Evolutionary conservation across 2,113 vertebrate species (phyloP).

Genomic region (Bujurquina vittata): DNA sequence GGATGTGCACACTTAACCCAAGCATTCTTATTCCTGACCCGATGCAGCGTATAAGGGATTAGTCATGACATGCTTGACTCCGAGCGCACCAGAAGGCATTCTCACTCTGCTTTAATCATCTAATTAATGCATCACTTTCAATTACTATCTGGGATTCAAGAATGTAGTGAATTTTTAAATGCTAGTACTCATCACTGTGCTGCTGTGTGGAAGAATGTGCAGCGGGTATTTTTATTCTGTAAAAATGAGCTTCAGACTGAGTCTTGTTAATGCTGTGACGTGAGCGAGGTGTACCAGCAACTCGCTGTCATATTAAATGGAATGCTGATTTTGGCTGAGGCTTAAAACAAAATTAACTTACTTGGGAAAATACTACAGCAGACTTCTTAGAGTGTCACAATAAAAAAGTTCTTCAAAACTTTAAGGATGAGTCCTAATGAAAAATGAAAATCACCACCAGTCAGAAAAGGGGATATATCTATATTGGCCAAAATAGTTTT

Average conservation of each 20-base stretch:
- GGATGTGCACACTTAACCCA: not conserved
- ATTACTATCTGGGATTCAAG: not conserved
- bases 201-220: not conserved
- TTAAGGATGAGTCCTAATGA: no score
- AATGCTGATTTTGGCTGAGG: not conserved
- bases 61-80: conserved; percentile 11
- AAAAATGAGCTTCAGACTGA: not conserved
- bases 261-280: not conserved
- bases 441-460: no score
- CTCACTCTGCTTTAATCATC: conserved; percentile 12
- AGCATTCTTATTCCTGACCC: not conserved
- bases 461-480: no score
- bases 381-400: not conserved
- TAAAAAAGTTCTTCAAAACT: no score
- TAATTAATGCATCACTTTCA: conserved; percentile 40
- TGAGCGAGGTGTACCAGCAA: not conserved
- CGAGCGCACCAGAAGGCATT: conserved; percentile 17
- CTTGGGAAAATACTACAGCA: not conserved
- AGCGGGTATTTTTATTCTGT: not conserved
- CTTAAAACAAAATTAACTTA: not conserved
- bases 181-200: not conserved
- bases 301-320: not conserved
- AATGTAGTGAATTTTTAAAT: not conserved
- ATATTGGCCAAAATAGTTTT: no score
- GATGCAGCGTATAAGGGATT: not conserved